Conservation (phyloP, 2,797 vertebrate species). For the Hydrocynus forskahlii region DNA sequence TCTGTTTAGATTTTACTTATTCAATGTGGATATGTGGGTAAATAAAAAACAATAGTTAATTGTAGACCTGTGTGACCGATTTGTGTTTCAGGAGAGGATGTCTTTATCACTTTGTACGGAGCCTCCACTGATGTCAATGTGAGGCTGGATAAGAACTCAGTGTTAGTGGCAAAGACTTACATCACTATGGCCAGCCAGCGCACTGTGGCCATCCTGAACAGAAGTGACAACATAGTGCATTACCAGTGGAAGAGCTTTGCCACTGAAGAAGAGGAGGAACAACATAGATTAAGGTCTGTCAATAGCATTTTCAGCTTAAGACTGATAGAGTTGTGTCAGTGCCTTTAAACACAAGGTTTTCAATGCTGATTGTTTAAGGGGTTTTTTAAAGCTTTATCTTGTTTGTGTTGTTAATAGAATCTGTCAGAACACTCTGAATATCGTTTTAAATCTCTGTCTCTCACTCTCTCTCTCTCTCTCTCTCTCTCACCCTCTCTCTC, state of each 20-base stretch:
- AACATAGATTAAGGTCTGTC: constrained; percentile 69
- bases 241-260: constrained; percentile 85
- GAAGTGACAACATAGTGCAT: constrained; percentile 76
- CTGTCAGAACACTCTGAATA: constrained; percentile 19
- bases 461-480: too few relatives aligned
- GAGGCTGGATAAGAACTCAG: constrained; percentile 75
- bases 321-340: not conserved
- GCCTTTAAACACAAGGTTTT: not conserved
- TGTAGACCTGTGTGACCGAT: constrained; percentile 7
- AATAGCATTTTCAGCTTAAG: not conserved
- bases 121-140: constrained; percentile 80
- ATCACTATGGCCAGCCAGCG: constrained; percentile 74
- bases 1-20: not conserved
- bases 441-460: not conserved
- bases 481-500: too few relatives aligned
- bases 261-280: constrained; percentile 77
- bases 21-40: not conserved
- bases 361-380: not conserved
- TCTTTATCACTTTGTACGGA: constrained; percentile 80
- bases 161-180: constrained; percentile 81
- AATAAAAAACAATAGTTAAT: not conserved
- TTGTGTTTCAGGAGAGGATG: constrained; percentile 80
- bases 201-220: constrained; percentile 80
- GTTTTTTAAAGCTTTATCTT: not conserved
- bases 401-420: not conserved